phyloP scores from a whole-genome alignment of 2,888 invertebrate species.

The Drosophila nigritarsus region DNA sequence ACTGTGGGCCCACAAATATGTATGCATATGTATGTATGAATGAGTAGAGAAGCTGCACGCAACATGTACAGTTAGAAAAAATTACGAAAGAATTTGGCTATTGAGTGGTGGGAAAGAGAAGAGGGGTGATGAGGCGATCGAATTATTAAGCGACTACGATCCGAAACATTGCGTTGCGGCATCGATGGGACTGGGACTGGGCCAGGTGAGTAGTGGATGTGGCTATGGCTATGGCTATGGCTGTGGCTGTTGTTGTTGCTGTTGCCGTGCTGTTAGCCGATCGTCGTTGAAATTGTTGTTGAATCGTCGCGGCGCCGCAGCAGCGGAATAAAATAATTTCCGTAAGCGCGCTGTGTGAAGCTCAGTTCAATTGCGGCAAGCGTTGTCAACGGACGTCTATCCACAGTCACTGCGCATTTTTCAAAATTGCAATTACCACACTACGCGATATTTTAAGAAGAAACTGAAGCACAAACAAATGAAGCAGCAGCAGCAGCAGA shows the following conservation, averaged over 20 bases:
- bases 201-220: conserved; percentile 22
- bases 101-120: background rate
- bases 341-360: conserved; percentile 70
- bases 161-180: conserved; percentile 15
- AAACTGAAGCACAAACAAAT: conserved; percentile 1
- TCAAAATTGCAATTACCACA: conserved; percentile 30
- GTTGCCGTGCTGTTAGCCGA: conserved; percentile 24
- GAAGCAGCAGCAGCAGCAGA: conserved; percentile 2
- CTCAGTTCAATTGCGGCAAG: conserved; percentile 81
- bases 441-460: conserved; percentile 26
- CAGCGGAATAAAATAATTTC: conserved; percentile 75
- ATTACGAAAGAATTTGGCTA: conserved; percentile 40
- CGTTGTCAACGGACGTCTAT: conserved; percentile 73
- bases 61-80: conserved; percentile 45
- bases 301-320: conserved; percentile 31
- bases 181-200: background rate
- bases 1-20: conserved; percentile 15
- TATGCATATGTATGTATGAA: background rate
- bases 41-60: conserved; percentile 31
- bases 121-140: conserved; percentile 1
- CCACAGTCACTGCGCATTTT: conserved; percentile 23
- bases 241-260: background rate
- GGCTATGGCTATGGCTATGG: background rate
- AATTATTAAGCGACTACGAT: background rate
- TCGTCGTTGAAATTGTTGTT: conserved; percentile 31